Evolutionary conservation across 37 sponge, comb jelly and placozoan genomes (phyloP), one percentile per base, ranked within the genome.

Genomic region (Cliona cf. orientalis): DNA sequence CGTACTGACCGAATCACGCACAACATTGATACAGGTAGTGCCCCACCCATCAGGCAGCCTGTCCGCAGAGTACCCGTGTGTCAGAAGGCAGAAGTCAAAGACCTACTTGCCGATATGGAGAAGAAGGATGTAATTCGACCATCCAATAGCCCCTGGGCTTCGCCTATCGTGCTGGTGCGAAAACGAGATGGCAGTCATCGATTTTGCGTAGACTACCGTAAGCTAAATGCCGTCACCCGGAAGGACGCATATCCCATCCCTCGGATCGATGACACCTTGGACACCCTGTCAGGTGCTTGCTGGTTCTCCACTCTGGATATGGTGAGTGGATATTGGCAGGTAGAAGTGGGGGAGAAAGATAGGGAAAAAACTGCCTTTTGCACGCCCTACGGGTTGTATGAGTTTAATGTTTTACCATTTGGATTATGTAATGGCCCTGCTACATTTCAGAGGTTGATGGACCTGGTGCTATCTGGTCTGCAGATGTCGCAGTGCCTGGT

Each of bases 401-500:
- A n/a, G n/a, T n/a, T n/a, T n/a, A n/a, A n/a, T n/a, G n/a, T n/a
- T n/a, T n/a, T n/a, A n/a, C n/a, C n/a, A n/a, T n/a, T n/a, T n/a
- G n/a, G n/a, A n/a, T n/a, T n/a, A n/a, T n/a, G n/a, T n/a, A n/a
- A n/a, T n/a, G n/a, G n/a, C n/a, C n/a, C n/a, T n/a, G n/a, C n/a
- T n/a, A n/a, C n/a, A n/a, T 79, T 79, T 45, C 83, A 83, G 65
- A 53, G 75, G 3, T 43, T 73, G 28, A 83, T 83, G 84, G 75
- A 83, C 46, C 66, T 34, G 37, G 75, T 74, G 46, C 68, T 83
- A 69, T 5, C 28, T 22, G 75, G 66, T 35, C 63, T 74, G 2
- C 66, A 58, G 37, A 45, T 37, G 55, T 22, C 66, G 22, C 14
- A 62, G 26, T 60, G 84, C 44, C 67, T 69, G 37, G 73, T 69